Evolutionary conservation across 2,888 invertebrate genomes (phyloP), one percentile per base, ranked within the genome.

Genomic region (Thereva nobilitata): DNA sequence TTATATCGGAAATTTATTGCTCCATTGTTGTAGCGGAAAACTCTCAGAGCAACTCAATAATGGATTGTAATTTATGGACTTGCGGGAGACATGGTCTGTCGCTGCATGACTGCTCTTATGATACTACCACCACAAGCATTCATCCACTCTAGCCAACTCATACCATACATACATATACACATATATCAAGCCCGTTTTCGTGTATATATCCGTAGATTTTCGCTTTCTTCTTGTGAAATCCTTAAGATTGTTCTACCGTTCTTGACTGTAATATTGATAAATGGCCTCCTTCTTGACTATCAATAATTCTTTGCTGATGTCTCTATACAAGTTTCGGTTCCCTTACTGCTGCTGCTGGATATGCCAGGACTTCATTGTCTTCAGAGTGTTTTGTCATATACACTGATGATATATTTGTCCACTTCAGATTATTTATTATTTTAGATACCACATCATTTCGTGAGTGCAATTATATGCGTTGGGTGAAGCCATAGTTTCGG

Each of bases 51-150:
- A 69, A 65, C 69, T 69, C 67, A 69, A 69, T 69, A 69, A 69
- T 69, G 69, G 69, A 69, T 69, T 44, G 69, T 69, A 67, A 69
- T 69, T 69, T 69, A 69, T 69, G 65, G 67, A 69, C 64, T 67
- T 64, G 64, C 42, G 52, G 52, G 53, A 64, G 68, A 69, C 59
- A 67, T 49, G 54, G 64, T 12, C 44, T 54, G 45, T 54, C 55
- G 55, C 47, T 64, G 54, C 55, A 64, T 23, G 57, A 37, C 35
- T 47, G 52, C 12, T 44, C 9, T 4, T 44, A 10, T 9, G 9
- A 44, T 44, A n/a, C 44, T 34, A 10, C 45, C 53, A 54, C n/a
- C 34, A 4, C 12, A 47, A 37, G 54, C 41, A 53, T 44, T 44
- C 10, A n/a, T 44, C 10, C 44, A 5, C 23, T 23, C 23, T 23